Conservation (phyloP, 2,797 vertebrate genomes). For the Melanotaenia trifasciata region DNA sequence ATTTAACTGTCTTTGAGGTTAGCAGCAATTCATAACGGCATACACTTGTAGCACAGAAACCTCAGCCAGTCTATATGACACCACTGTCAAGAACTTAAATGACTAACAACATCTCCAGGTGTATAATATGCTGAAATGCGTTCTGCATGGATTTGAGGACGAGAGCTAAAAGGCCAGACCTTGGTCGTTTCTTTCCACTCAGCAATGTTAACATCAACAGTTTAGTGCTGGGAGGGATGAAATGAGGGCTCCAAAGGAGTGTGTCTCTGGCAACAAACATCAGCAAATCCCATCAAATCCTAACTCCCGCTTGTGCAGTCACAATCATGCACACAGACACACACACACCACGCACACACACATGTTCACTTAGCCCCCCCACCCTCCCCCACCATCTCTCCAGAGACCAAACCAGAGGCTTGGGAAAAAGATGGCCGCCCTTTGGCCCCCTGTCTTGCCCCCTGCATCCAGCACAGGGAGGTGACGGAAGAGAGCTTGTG, state of each 20-base stretch:
- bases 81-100: conserved; percentile 29
- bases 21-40: conserved; percentile 51
- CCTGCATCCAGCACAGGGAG: conserved; percentile 78
- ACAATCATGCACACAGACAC: conserved; percentile 27
- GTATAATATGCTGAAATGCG: conserved; percentile 42
- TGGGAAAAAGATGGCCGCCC: conserved; percentile 86
- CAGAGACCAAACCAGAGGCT: conserved; percentile 77
- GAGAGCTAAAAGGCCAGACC: conserved; percentile 62
- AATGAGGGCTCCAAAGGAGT: conserved; percentile 76
- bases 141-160: conserved; percentile 38
- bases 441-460: conserved; percentile 74
- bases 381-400: conserved; percentile 55
- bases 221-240: conserved; percentile 74
- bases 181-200: conserved; percentile 78
- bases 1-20: conserved; percentile 65
- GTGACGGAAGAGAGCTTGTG: conserved; percentile 81
- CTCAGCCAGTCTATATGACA: conserved; percentile 30
- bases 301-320: conserved; percentile 52
- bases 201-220: conserved; percentile 80
- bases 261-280: conserved; percentile 84
- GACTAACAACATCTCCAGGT: conserved; percentile 66
- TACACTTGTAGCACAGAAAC: conserved; percentile 27
- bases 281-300: conserved; percentile 85
- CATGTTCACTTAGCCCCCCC: conserved; percentile 40
- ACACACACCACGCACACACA: conserved; percentile 33